Base-by-base conservation (phyloP, 2,888 invertebrate species). In the Deroplatys truncata region DNA sequence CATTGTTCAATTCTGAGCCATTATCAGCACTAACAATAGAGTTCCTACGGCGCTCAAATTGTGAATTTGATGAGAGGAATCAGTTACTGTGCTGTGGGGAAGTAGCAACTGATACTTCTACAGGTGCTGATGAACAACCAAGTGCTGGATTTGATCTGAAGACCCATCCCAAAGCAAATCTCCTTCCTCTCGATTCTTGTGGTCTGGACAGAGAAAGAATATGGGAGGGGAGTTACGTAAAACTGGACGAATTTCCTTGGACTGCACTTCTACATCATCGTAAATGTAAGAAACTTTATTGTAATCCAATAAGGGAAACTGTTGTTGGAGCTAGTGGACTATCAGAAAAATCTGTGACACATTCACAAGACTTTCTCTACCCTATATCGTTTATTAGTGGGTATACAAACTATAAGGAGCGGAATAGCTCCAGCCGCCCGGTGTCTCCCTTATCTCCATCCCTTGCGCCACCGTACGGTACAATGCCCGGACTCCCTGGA, bases 211-310 rank as follows among this genome's bases (percentile, higher is more conserved):
- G 93, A 15, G 94, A 94, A 0, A 95, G 95, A 91, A 95, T 97
- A 86, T 93, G 95, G 43, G 13, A 1, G 1, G 95, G 95, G 5
- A 97, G 97, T 0, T 94, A 95, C 84, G 93, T 94, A 90, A 96
- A 93, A 0, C 92, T 96, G 7, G 95, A 94, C 83, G 96, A 97
- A 91, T 96, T 95, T 93, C 97, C 97, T 0, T 97, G 97, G 97
- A 96, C 97, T 96, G 96, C 96, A 0, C 93, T 97, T 1, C 92
- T 97, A 25, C 94, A 95, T 1, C 97, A 96, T 91, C 91, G 92
- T n/a, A 92, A 92, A 82, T 91, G 93, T 90, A 83, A 89, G 87
- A 89, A 43, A 1, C 2, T 35, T 8, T 35, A 8, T 35, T 35
- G 4, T n/a, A 8, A 8, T 8, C 8, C 35, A 35, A 8, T 35